Percentiles rank a stretch among this genome's conserved stretches.
phyloP scores from a whole-genome alignment of 2,888 invertebrate genomes.

The Agrotis ipsilon region DNA sequence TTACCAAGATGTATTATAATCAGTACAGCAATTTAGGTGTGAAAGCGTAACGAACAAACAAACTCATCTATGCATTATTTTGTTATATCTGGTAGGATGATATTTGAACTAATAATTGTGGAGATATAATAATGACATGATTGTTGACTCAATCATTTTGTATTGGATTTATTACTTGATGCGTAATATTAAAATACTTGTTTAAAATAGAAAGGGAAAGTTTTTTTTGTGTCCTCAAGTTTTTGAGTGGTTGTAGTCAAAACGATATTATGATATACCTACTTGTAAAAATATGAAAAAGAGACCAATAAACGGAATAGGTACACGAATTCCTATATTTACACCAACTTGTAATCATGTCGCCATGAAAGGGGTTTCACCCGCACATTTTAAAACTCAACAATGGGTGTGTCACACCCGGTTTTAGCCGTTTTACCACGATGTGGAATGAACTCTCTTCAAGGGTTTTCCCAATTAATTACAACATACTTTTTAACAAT shows the following conservation, averaged over 20 bases:
- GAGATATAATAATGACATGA: conserved; percentile 20
- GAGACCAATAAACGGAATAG: no score
- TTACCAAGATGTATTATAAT: background rate
- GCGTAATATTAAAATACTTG: background rate
- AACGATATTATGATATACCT: no score
- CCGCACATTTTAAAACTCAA: no score
- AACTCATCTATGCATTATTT: background rate
- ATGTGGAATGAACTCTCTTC: no score
- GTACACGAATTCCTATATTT: no score
- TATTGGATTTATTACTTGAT: background rate
- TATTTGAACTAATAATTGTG: background rate
- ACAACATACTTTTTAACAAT: no score
- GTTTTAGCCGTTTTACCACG: no score
- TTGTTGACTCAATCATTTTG: conserved; percentile 11
- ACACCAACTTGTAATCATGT: no score
- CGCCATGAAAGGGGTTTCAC: no score
- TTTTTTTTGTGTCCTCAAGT: background rate
- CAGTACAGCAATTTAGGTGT: background rate
- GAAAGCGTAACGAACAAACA: background rate
- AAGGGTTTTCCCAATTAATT: no score
- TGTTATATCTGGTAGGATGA: background rate
- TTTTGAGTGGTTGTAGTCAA: background rate
- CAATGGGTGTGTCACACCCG: no score
- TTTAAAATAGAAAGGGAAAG: conserved; percentile 4
- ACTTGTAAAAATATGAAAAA: background rate